Evolutionary conservation across 2,113 vertebrate species (phyloP).

Genomic region (Hucho hucho): DNA sequence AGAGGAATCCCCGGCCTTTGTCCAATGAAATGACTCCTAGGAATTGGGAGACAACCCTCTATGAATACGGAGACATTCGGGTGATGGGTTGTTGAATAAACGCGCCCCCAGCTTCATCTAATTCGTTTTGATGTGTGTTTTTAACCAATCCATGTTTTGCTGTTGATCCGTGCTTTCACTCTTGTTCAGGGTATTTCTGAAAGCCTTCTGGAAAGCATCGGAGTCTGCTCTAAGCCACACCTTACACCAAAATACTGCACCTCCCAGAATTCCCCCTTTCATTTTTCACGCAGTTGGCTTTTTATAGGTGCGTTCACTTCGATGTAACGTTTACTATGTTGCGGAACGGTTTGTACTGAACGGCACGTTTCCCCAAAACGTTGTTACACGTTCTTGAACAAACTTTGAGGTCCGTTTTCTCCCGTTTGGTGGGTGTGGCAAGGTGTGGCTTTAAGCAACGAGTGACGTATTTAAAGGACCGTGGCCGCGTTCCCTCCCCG

Average conservation of each 20-base stretch:
- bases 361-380: no score
- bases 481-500: no score
- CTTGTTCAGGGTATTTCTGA: neutral
- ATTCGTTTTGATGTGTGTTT: neutral
- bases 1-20: constrained; percentile 15
- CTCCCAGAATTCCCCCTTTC: constrained; percentile 38
- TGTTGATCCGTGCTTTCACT: neutral
- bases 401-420: no score
- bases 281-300: no score
- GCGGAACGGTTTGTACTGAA: no score
- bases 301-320: constrained; percentile 1
- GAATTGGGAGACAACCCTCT: constrained; percentile 1
- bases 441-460: no score
- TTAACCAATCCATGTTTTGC: neutral
- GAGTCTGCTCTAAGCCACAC: constrained; percentile 52
- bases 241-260: constrained; percentile 56
- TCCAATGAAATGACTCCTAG: constrained; percentile 42
- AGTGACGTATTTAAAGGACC: no score
- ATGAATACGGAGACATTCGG: constrained; percentile 34
- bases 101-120: neutral
- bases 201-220: neutral
- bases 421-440: no score
- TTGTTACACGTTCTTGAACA: no score
- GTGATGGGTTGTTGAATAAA: constrained; percentile 32
- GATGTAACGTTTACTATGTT: no score